Base-by-base conservation (phyloP, 2,888 invertebrate species). In the Erebia ligea region DNA sequence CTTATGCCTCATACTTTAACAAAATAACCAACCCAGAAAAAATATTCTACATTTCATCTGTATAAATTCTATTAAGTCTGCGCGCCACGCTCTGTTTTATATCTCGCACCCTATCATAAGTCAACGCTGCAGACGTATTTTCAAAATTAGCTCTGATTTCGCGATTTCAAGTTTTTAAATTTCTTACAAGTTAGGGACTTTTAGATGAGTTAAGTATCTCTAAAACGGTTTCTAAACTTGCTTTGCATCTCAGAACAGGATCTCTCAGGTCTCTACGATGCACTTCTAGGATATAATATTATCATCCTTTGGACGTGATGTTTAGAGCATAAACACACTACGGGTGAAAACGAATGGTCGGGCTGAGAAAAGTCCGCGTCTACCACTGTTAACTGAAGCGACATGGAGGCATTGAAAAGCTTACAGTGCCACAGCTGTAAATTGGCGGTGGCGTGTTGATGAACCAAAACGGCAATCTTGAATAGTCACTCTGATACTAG, bases 121-220 rank as follows among this genome's bases (percentile, higher is more conserved):
- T 10, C 42, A 5, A 45, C 52, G 21, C 67, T 61, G 34, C 34
- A 61, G 52, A 52, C 59, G 61, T 50, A 59, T 40, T 61, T 68
- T 52, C 52, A 19, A 61, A 52, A 68, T 68, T 54, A 68, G 52
- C 67, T 52, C 67, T 40, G 57, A 68, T 61, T 68, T 68, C 52
- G 40, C 52, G 52, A 61, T 42, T 52, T 40, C 52, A 54, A 68
- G 40, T 42, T 42, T 13, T 40, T 52, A n/a, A 61, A 17, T 42
- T 13, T 40, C 61, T 5, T 54, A 17, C 19, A 5, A 50, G 63
- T 50, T 25, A 25, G 4, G 25, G 50, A 63, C 63, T 63, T n/a
- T 50, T 21, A 50, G 63, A 50, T 25, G 15, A 63, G 50, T 63
- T n/a, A n/a, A n/a, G n/a, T 63, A 63, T 48, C 21, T 21, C 63